Evolutionary conservation across 2,888 invertebrate species (phyloP), one percentile per base, ranked within the genome.

Genomic region (Thymelicus acteon): DNA sequence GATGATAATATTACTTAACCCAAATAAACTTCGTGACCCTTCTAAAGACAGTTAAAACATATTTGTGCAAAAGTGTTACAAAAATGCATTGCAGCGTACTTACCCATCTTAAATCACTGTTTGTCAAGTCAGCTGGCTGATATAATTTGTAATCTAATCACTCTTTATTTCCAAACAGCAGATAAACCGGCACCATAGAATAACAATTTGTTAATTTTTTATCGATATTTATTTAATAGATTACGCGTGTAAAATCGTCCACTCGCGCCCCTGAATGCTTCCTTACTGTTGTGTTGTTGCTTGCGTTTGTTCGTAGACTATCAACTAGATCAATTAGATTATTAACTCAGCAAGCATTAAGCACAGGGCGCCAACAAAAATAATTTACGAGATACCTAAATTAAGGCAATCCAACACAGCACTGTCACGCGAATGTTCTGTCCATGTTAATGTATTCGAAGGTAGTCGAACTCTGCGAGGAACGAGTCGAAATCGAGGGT

Each of bases 401-500:
- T 82, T 79, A 77, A 73, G 47, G 77, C 74, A 73, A 77, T 75
- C 73, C 74, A 70, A 62, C 77, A 75, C 74, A 75, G 85, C 87
- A 90, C 89, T 84, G 82, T 92, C 91, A 93, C 91, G 91, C 85
- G 78, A 92, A 93, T 78, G 93, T 93, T 78, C 93, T 87, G 79
- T 93, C 93, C 60, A 90, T 85, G 19, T 19, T 2, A 19, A 19
- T 19, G 79, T 93, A 93, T 64, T 93, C 93, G 80, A n/a, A n/a
- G n/a, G n/a, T 88, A 92, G 76, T 93, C 92, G 80, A 94, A 94
- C 78, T 94, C 94, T 64, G 93, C 92, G 79, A 94, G 91, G 84
- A 94, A 94, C 68, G 93, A 86, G 79, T 95, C 94, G 77, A 95
- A 19, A 2, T 19, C 19, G 2, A 95, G 0, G 95, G 95, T 57